A percentile compares a stretch with the other conserved stretches of the same genome.
Conservation (phyloP, 2,797 vertebrate genomes). For the Lutjanus campechanus region DNA sequence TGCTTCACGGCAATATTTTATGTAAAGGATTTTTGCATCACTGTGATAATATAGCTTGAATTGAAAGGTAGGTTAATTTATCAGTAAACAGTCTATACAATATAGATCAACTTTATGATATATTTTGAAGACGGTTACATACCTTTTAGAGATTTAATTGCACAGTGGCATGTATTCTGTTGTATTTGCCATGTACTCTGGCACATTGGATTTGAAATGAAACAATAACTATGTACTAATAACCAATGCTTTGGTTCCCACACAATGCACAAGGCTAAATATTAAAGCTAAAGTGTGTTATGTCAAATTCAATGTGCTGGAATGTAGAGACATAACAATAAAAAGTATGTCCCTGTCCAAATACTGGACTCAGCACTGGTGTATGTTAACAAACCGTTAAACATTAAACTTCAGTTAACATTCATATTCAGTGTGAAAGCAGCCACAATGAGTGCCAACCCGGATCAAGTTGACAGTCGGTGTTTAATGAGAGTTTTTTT, state of each 20-base stretch:
- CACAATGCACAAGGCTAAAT: not conserved
- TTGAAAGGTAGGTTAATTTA: no score
- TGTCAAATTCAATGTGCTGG: not conserved
- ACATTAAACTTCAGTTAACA: not conserved
- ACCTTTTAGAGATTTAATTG: no score
- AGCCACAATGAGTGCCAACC: not conserved
- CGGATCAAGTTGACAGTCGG: conserved; percentile 17
- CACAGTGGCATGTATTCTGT: not conserved
- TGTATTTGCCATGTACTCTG: no score
- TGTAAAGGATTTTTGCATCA: no score
- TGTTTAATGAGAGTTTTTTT: conserved; percentile 13
- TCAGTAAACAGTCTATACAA: no score
- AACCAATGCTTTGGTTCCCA: not conserved
- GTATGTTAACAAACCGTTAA: not conserved
- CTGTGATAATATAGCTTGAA: no score
- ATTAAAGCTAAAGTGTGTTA: not conserved
- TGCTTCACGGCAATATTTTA: no score
- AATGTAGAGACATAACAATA: not conserved
- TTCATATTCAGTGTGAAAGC: not conserved
- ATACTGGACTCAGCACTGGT: not conserved
- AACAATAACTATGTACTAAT: no score
- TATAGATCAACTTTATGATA: no score
- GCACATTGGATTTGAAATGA: no score
- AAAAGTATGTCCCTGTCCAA: not conserved
- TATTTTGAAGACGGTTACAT: no score